Base-by-base conservation (phyloP, 2,113 vertebrate genomes). In the Hemiscyllium ocellatum region DNA sequence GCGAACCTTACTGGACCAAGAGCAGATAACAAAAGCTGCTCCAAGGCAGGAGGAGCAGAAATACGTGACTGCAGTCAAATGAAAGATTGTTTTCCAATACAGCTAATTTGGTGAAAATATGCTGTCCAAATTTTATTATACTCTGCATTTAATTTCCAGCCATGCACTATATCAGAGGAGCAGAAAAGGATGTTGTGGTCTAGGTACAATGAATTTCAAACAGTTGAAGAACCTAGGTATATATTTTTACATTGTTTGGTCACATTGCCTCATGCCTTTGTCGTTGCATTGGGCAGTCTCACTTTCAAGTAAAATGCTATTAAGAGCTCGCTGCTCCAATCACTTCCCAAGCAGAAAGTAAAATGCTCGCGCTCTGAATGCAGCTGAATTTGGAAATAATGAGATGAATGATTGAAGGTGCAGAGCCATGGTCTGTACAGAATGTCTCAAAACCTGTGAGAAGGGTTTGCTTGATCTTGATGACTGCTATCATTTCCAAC, bases 71-170 rank as follows among this genome's bases (percentile, higher is more conserved):
- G 29, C 33, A 66, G 8, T 65, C 37, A 94, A 94, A 68, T 93
- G 61, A 93, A 93, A 93, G 47, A 87, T 42, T 93, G 33, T 93
- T 93, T 68, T 65, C n/a, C 56, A 93, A 93, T 94, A 68, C 26
- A 42, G 50, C 22, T n/a, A 68, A 42, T 20, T 94, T 65, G n/a
- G 68, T 94, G 90, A 42, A 94, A 68, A 68, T 94, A 65, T n/a
- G 61, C n/a, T 8, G n/a, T 68, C 33, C 61, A 94, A 94, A 94
- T 66, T 42, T 69, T 68, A 94, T 42, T 94, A 94, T 20, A 37
- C 2, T n/a, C 37, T 37, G n/a, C 61, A 68, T 42, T 94, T n/a
- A 94, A 94, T 69, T 37, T 42, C 15, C 33, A 68, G 33, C 17
- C 65, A 94, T 68, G 13, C 29, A 24, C 68, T 68, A 94, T 37